Evolutionary conservation across 1,140 invertebrate species (phyloP).

Genomic region (Pseudomyrmex concolor): DNA sequence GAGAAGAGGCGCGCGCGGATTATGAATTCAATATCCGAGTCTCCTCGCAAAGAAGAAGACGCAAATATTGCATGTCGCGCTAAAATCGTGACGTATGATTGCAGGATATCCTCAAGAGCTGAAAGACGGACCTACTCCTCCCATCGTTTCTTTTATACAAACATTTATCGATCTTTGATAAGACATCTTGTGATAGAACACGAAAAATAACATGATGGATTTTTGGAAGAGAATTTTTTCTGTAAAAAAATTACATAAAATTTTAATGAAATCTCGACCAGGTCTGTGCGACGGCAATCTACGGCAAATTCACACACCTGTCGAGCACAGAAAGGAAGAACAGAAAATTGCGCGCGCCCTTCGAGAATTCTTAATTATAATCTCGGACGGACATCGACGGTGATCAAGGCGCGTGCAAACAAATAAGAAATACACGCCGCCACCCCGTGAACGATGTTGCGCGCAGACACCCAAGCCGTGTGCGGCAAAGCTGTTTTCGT

Average conservation of each 20-base stretch:
- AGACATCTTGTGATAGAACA: neutral
- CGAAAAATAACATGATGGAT: neutral
- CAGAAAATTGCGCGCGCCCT: neutral
- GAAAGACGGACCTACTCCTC: conserved; percentile 6
- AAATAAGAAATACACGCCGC: neutral
- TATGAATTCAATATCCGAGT: conserved; percentile 67
- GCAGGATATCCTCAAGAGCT: conserved; percentile 39
- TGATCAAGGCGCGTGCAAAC: neutral
- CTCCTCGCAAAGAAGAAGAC: conserved; percentile 27
- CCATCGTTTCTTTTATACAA: conserved; percentile 20
- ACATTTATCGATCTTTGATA: conserved; percentile 19
- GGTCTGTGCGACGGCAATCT: too few relatives aligned
- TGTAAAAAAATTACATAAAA: too few relatives aligned
- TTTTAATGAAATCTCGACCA: too few relatives aligned
- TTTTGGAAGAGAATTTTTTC: neutral
- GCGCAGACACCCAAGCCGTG: conserved; percentile 34
- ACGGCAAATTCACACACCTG: neutral
- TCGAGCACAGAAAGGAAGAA: neutral
- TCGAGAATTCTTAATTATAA: conserved; percentile 10
- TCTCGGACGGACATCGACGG: conserved; percentile 15
- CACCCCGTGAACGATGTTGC: neutral
- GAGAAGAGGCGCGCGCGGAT: conserved; percentile 41
- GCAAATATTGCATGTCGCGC: conserved; percentile 59
- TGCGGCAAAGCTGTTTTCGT: conserved; percentile 61
- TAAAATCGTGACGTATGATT: conserved; percentile 28